Conservation (phyloP, 1,140 invertebrate genomes). For the Zaprionus tsacasi region DNA sequence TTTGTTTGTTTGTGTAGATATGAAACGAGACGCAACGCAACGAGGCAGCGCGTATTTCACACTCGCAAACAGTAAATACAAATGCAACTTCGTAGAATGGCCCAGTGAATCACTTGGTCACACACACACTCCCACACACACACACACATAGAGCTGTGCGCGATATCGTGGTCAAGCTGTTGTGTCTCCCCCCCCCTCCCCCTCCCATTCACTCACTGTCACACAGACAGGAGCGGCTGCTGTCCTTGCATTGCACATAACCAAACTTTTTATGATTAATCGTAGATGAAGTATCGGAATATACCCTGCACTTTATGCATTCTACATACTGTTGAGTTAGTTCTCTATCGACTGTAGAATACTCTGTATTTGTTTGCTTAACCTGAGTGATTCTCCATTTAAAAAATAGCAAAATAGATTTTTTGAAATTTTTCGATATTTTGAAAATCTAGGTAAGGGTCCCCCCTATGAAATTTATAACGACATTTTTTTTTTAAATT, state of each 20-base stretch:
- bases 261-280: not conserved
- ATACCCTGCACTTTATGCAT: not conserved
- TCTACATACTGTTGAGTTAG: not conserved
- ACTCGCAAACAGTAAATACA: not conserved
- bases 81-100: slow-evolving; percentile 1
- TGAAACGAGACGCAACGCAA: not conserved
- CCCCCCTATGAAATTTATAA: no score
- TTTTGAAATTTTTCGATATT: no score
- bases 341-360: not conserved
- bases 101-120: not conserved
- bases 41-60: not conserved
- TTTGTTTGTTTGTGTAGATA: slow-evolving; percentile 1
- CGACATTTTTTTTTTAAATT: no score
- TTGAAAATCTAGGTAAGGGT: no score
- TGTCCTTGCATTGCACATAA: not conserved
- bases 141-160: not conserved
- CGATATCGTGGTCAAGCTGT: not conserved
- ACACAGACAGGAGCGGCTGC: not conserved
- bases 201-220: not conserved
- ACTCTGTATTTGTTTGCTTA: no score
- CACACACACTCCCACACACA: not conserved
- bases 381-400: no score
- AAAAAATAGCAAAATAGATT: no score
- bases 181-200: not conserved
- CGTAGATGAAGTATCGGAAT: no score